Evolutionary conservation across 2,797 vertebrate genomes (phyloP).

Genomic region (Chelon auratus): DNA sequence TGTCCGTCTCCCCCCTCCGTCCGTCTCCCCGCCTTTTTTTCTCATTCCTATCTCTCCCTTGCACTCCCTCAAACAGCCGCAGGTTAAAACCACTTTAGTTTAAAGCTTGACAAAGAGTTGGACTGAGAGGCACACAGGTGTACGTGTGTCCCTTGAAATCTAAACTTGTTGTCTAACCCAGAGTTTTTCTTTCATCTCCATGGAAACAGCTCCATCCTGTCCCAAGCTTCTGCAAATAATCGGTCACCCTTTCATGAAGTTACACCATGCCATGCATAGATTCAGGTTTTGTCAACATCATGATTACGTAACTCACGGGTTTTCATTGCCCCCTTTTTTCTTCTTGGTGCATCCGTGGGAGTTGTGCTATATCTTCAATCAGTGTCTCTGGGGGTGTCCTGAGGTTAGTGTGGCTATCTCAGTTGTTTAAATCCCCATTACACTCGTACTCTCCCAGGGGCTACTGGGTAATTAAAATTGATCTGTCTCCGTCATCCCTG

Average conservation of each 20-base stretch:
- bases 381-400: constrained; percentile 41
- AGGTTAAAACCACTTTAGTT: constrained; percentile 49
- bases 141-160: constrained; percentile 26
- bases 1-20: constrained; percentile 23
- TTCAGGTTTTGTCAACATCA: constrained; percentile 24
- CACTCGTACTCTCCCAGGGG: constrained; percentile 55
- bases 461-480: constrained; percentile 76
- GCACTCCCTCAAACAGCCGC: constrained; percentile 38
- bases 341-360: constrained; percentile 30
- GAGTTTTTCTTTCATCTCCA: constrained; percentile 57
- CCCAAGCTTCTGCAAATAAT: constrained; percentile 37
- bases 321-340: constrained; percentile 42
- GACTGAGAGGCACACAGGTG: constrained; percentile 4
- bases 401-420: constrained; percentile 53
- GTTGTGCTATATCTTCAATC: constrained; percentile 35
- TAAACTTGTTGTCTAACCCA: constrained; percentile 38
- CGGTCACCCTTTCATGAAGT: constrained; percentile 45
- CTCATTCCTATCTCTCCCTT: constrained; percentile 51
- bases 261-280: constrained; percentile 10
- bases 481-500: constrained; percentile 63
- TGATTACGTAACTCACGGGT: constrained; percentile 51
- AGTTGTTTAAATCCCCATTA: constrained; percentile 74
- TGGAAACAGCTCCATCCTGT: constrained; percentile 49
- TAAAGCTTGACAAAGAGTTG: constrained; percentile 41
- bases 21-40: constrained; percentile 8